A percentile compares a stretch with the other conserved stretches of the same genome.
These are phyloP conservation scores for Rallus crepitans DNA, from an alignment of 2,797 vertebrate species.

Conservation along the genomic window DNA sequence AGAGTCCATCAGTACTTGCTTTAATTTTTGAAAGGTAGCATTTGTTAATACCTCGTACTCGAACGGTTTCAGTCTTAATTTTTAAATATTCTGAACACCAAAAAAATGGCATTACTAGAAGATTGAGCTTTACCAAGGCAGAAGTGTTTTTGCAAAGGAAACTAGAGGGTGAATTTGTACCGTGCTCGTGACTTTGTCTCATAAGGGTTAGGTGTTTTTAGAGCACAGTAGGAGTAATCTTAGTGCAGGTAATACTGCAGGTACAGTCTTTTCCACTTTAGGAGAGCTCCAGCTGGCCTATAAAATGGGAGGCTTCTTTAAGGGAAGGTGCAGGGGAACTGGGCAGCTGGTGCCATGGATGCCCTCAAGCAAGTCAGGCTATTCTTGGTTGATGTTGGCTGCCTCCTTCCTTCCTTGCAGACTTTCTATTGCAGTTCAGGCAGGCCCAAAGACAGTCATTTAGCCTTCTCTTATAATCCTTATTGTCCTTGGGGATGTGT, in stretches of 20 bases:
- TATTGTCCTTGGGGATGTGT: slow-evolving; percentile 1
- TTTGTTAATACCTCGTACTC: neutral
- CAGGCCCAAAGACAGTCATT: neutral
- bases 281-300: neutral
- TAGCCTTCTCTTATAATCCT: slow-evolving; percentile 23
- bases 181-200: accelerated
- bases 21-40: neutral
- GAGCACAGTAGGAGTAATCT: neutral
- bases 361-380: neutral
- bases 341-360: neutral
- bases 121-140: neutral
- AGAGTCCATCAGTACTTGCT: neutral
- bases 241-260: neutral
- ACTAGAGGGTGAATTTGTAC: neutral
- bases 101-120: neutral
- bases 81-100: neutral
- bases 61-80: neutral
- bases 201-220: neutral
- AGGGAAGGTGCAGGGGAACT: neutral
- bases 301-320: neutral
- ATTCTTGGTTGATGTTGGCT: neutral
- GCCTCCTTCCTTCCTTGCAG: neutral
- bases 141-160: neutral
- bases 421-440: neutral
- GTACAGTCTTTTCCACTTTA: neutral